Evolutionary conservation across 2,797 vertebrate species (phyloP).

Genomic region (Siniperca scherzeri): DNA sequence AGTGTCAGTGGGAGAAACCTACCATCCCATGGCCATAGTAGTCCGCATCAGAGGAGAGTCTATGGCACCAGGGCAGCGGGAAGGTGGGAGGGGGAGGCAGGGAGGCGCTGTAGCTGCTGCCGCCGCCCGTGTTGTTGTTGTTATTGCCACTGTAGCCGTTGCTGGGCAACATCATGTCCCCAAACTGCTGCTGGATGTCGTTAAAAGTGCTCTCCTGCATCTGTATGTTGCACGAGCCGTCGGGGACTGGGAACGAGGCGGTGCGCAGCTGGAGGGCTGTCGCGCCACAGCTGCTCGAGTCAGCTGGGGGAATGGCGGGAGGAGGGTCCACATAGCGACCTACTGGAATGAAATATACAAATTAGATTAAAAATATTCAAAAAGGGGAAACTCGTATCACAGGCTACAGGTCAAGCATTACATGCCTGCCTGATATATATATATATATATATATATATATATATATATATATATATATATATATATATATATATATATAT

Average conservation of each 20-base stretch:
- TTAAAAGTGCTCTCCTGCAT: constrained; percentile 77
- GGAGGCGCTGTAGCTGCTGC: constrained; percentile 33
- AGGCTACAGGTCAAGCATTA: background rate
- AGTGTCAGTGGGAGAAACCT: constrained; percentile 61
- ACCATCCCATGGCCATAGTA: constrained; percentile 89
- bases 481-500: too few species aligned
- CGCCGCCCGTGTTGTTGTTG: constrained; percentile 57
- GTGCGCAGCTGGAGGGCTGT: constrained; percentile 79
- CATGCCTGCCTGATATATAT: background rate
- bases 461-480: too few species aligned
- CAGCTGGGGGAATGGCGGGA: constrained; percentile 9
- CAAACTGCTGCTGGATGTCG: constrained; percentile 82
- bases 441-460: too few species aligned
- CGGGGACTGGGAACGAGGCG: constrained; percentile 65
- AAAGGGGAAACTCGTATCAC: fast-evolving
- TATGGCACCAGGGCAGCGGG: constrained; percentile 79
- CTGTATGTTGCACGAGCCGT: constrained; percentile 80
- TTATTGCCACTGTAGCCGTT: constrained; percentile 45
- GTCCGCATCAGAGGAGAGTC: constrained; percentile 84
- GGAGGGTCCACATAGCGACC: constrained; percentile 81
- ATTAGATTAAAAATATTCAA: background rate
- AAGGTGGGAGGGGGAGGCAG: constrained; percentile 66
- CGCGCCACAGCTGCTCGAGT: constrained; percentile 62
- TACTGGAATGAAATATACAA: constrained; percentile 20
- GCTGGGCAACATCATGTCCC: constrained; percentile 84